Percentiles rank a stretch among this genome's conserved stretches.
phyloP scores from a whole-genome alignment of 2,113 vertebrate genomes.

The Ophthalmolycus amberensis region DNA sequence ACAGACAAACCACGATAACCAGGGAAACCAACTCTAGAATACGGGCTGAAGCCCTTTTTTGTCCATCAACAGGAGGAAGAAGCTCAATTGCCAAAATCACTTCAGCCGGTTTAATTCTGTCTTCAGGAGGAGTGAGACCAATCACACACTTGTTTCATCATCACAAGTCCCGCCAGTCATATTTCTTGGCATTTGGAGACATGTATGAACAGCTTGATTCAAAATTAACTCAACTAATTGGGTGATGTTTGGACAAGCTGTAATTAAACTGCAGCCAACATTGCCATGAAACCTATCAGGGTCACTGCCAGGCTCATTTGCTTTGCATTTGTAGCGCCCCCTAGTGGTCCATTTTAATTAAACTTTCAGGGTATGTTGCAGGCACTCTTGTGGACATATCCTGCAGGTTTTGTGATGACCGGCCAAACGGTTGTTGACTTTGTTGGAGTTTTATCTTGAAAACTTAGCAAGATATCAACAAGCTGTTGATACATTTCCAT shows the following conservation, averaged over 20 bases:
- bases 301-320: no score
- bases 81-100: not conserved
- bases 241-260: not conserved
- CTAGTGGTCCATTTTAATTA: no score
- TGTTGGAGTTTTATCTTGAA: not conserved
- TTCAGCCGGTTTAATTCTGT: not conserved
- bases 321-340: no score
- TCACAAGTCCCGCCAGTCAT: no score
- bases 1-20: not conserved
- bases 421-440: not conserved
- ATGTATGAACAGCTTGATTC: no score
- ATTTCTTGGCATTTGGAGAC: no score
- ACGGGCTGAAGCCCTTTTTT: no score
- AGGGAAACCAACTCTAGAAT: not conserved
- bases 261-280: not conserved
- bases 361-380: no score
- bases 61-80: not conserved
- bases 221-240: no score
- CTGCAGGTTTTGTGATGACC: not conserved
- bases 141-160: not conserved
- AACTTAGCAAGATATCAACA: no score
- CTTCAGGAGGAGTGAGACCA: not conserved
- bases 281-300: not conserved
- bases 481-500: not conserved
- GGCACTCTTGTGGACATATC: not conserved